These are phyloP conservation scores for Metopolophium dirhodum DNA, from an alignment of 1,140 invertebrate species.

Conservation along the genomic window DNA sequence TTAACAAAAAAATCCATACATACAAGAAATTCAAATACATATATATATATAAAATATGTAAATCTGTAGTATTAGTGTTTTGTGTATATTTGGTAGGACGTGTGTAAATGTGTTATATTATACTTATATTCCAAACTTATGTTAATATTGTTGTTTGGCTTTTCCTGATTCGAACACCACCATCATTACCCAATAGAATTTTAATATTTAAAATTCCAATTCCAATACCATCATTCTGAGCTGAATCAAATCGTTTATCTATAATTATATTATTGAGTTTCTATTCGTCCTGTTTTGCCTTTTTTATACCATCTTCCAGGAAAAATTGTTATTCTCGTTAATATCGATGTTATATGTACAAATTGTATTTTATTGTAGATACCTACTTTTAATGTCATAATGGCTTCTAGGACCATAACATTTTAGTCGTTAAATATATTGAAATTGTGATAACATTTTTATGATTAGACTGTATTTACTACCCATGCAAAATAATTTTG, in stretches of 20 bases:
- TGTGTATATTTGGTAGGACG: not conserved
- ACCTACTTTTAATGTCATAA: not conserved
- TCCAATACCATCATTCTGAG: not conserved
- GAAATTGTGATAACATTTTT: not conserved
- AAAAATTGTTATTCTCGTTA: not conserved
- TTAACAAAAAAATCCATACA: not conserved
- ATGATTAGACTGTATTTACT: not conserved
- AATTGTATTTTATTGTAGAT: not conserved
- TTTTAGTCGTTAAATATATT: not conserved
- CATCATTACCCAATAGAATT: not conserved
- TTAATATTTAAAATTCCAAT: not conserved
- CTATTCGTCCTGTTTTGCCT: not conserved
- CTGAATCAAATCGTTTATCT: not conserved
- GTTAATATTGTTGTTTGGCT: not conserved
- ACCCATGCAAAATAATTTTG: not conserved
- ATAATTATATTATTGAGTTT: not conserved
- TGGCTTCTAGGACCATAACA: not conserved
- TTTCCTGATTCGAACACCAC: not conserved
- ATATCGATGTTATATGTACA: not conserved
- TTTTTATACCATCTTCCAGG: not conserved
- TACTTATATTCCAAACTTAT: not conserved
- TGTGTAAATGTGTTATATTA: not conserved
- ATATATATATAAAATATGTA: not conserved
- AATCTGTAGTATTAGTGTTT: not conserved
- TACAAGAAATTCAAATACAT: not conserved